phyloP scores from a whole-genome alignment of 2,113 vertebrate species.

The Atlantisia rogersi region DNA sequence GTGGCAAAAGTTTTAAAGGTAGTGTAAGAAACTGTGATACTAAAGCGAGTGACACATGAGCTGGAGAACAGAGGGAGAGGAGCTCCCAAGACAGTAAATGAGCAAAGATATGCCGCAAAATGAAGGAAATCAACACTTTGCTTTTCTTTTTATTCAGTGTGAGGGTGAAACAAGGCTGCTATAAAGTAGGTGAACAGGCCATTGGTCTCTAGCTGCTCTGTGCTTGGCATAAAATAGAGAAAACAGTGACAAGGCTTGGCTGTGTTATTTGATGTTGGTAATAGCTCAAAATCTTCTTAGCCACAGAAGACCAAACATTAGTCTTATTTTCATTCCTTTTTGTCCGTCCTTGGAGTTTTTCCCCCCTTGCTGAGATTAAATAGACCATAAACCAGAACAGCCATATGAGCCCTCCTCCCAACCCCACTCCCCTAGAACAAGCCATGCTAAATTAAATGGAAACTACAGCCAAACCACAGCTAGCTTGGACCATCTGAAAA shows the following conservation, averaged over 20 bases:
- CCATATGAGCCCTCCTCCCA: not conserved
- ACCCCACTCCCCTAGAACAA: not conserved
- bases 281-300: slow-evolving; percentile 27
- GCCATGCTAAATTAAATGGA: not conserved
- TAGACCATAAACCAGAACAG: not conserved
- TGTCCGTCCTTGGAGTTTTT: not conserved
- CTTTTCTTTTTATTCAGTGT: not conserved
- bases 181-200: not conserved
- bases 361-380: not conserved
- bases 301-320: not conserved
- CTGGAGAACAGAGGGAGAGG: not conserved
- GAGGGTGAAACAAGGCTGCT: slow-evolving; percentile 7
- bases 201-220: not conserved
- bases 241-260: slow-evolving; percentile 16
- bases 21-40: not conserved
- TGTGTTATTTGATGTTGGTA: not conserved
- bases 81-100: not conserved
- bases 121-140: not conserved
- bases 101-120: not conserved
- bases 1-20: not conserved
- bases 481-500: not conserved
- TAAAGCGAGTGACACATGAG: not conserved
- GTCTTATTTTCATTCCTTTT: slow-evolving; percentile 15
- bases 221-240: not conserved
- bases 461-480: not conserved